Evolutionary conservation across 2,888 invertebrate genomes (phyloP).

Genomic region (Plemyria rubiginata): DNA sequence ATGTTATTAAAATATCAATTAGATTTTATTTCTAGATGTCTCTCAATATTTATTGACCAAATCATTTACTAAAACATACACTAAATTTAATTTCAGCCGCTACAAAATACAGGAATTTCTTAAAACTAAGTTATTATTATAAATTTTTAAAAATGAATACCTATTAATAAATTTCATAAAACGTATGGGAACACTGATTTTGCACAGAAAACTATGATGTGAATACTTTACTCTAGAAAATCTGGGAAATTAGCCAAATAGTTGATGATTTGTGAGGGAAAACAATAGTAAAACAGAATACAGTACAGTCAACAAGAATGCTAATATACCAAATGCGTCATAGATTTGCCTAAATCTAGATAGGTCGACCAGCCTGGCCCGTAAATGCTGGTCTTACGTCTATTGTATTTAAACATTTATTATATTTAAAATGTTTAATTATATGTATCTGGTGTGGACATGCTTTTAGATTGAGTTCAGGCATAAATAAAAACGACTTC

Average conservation of each 20-base stretch:
- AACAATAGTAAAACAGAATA: conserved; percentile 1
- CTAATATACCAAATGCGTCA: conserved; percentile 12
- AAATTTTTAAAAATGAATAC: too few species aligned
- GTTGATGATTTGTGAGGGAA: not conserved
- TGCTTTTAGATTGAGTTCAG: not conserved
- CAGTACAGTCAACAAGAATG: not conserved
- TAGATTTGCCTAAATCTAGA: conserved; percentile 15
- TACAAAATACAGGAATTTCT: too few species aligned
- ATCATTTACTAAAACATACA: too few species aligned
- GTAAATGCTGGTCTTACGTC: too few species aligned
- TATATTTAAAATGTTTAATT: too few species aligned
- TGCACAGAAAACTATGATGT: not conserved
- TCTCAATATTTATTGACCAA: too few species aligned
- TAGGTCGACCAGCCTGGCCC: not conserved
- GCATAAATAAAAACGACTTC: not conserved
- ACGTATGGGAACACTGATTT: not conserved
- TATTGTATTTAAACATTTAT: too few species aligned
- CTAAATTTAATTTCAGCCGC: too few species aligned
- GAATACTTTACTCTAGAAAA: not conserved
- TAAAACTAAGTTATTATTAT: too few species aligned
- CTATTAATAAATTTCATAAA: not conserved
- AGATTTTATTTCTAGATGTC: too few species aligned
- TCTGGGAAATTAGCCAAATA: conserved; percentile 5
- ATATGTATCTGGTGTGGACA: too few species aligned
- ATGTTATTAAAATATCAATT: too few species aligned